These are phyloP conservation scores for Beroe ovata DNA, from an alignment of 37 sponge, comb jelly and placozoan species.

Conservation along the genomic window DNA sequence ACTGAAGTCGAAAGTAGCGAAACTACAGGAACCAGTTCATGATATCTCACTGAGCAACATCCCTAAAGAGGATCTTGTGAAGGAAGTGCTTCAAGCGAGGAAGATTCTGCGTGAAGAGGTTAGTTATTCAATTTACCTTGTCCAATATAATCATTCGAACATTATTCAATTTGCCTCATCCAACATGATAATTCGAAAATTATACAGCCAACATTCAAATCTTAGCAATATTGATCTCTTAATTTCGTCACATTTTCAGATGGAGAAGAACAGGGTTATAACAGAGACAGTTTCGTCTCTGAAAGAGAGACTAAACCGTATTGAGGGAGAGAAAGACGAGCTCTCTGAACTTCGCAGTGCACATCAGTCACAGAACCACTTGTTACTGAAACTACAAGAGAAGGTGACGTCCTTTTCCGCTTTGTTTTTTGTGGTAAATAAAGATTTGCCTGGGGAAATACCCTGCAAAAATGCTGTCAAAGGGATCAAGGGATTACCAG, in stretches of 20 bases:
- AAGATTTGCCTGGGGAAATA: background rate
- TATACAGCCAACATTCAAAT: too few relatives aligned
- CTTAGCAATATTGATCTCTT: too few relatives aligned
- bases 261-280: background rate
- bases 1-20: background rate
- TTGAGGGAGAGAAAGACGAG: conserved; percentile 19
- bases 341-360: conserved; percentile 34
- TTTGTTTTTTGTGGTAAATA: background rate
- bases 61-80: conserved; percentile 40
- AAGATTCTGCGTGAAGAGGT: background rate
- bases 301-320: background rate
- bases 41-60: background rate
- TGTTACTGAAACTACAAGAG: conserved; percentile 29
- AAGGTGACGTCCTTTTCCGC: background rate
- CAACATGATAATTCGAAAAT: too few relatives aligned
- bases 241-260: background rate
- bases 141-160: too few relatives aligned
- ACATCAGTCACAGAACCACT: conserved; percentile 31
- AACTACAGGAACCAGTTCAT: conserved; percentile 20
- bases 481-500: too few relatives aligned
- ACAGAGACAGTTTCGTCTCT: background rate
- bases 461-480: too few relatives aligned
- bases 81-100: conserved; percentile 20
- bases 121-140: too few relatives aligned
- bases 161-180: too few relatives aligned